Evolutionary conservation across 1,140 invertebrate genomes (phyloP), one percentile per base, ranked within the genome.

Genomic region (Odontomachus brunneus): DNA sequence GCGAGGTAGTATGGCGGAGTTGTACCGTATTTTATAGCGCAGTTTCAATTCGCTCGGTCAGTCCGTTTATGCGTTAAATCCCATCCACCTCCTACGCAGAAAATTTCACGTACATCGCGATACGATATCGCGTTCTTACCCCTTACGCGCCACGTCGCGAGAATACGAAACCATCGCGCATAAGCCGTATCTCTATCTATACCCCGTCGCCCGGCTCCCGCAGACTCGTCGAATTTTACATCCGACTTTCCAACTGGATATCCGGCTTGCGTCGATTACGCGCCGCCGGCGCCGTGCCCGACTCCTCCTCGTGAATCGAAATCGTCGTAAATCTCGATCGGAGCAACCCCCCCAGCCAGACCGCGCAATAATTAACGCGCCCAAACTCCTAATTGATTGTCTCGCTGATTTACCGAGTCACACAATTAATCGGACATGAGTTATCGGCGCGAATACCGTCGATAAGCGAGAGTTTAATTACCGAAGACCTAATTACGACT

Each of bases 401-500:
- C 75, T 80, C 75, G 65, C 51, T 80, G 75, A 80, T 80, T 80
- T 80, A 80, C 75, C 65, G 75, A 80, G 75, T 80, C 65, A 51
- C 65, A 57, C 75, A 80, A 80, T 80, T 80, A 80, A 80, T 80
- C 75, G 75, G 75, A 80, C 65, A 71, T 80, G 75, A 78, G 65
- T 80, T 80, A 80, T 76, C 44, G 59, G 44, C 14, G 24, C n/a
- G 24, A 75, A 9, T 73, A 59, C 19, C 24, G 38, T 9, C 75
- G 65, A 80, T 80, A 80, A 80, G 71, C 38, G 75, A 80, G 75
- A 80, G 14, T 80, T 80, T 80, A 80, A 80, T 80, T 80, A 80
- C 53, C 51, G 33, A 44, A 44, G 19, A 48, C 17, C 71, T 67
- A 85, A 83, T 85, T 83, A 83, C 74, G 69, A 82, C 71, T 75